These are phyloP conservation scores for Momotus momota DNA, from an alignment of 2,797 vertebrate species.

Conservation along the genomic window DNA sequence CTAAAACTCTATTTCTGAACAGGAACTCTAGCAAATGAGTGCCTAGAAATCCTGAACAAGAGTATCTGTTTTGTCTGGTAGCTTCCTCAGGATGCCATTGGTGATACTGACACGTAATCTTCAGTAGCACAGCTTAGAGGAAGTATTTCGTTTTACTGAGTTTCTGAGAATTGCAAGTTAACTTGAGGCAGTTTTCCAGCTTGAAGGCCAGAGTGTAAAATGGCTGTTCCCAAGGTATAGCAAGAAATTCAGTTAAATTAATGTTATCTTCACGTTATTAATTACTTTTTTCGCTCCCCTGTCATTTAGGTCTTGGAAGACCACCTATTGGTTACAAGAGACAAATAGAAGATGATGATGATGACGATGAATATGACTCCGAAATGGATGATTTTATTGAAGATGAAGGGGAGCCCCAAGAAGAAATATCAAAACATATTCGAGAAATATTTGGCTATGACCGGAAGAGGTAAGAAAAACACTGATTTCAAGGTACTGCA, in stretches of 20 bases:
- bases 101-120: background rate
- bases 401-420: constrained; percentile 88
- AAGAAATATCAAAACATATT: constrained; percentile 96
- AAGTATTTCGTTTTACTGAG: background rate
- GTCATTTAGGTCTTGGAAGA: constrained; percentile 78
- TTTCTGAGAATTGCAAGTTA: background rate
- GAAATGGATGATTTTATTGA: constrained; percentile 99
- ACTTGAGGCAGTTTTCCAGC: background rate
- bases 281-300: background rate
- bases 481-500: background rate
- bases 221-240: background rate
- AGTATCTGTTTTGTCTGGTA: background rate
- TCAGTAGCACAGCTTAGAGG: background rate
- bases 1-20: background rate
- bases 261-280: background rate
- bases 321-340: constrained; percentile 91
- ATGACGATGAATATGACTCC: constrained; percentile 90
- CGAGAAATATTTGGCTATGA: constrained; percentile 98
- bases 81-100: background rate
- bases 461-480: constrained; percentile 82
- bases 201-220: background rate
- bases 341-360: constrained; percentile 85
- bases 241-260: background rate
- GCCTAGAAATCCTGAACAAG: background rate
- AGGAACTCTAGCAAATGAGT: background rate